Evolutionary conservation across 1,140 invertebrate species (phyloP).

Genomic region (Myzus persicae): DNA sequence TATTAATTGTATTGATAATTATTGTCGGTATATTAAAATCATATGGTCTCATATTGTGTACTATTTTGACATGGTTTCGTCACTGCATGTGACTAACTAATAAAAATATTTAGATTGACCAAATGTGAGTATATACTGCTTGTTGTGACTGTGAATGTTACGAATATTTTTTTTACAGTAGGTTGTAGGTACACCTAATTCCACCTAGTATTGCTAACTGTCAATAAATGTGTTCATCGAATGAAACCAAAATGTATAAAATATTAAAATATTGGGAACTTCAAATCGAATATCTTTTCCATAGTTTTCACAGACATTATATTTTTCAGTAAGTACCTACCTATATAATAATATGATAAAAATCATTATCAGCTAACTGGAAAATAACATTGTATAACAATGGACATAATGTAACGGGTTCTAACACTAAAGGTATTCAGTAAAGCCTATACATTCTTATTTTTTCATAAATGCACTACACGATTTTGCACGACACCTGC

Average conservation of each 20-base stretch:
- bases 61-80: background rate
- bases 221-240: constrained; percentile 13
- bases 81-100: background rate
- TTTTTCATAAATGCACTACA: constrained; percentile 6
- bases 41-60: background rate
- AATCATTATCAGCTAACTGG: constrained; percentile 50
- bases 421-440: constrained; percentile 47
- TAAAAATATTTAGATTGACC: constrained; percentile 29
- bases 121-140: background rate
- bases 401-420: constrained; percentile 45
- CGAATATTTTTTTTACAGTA: background rate
- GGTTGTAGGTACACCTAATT: background rate
- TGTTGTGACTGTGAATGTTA: constrained; percentile 1
- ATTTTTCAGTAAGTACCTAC: background rate
- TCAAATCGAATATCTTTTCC: background rate
- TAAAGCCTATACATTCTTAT: constrained; percentile 45
- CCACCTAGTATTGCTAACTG: background rate
- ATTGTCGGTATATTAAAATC: background rate
- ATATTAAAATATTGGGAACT: background rate
- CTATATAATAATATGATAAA: constrained; percentile 41
- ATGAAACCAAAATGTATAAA: background rate
- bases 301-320: background rate
- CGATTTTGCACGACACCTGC: constrained; percentile 45
- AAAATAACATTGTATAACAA: constrained; percentile 44
- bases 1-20: background rate